Base-by-base conservation (phyloP, 1,140 invertebrate genomes). In the Caenorhabditis tropicalis region DNA sequence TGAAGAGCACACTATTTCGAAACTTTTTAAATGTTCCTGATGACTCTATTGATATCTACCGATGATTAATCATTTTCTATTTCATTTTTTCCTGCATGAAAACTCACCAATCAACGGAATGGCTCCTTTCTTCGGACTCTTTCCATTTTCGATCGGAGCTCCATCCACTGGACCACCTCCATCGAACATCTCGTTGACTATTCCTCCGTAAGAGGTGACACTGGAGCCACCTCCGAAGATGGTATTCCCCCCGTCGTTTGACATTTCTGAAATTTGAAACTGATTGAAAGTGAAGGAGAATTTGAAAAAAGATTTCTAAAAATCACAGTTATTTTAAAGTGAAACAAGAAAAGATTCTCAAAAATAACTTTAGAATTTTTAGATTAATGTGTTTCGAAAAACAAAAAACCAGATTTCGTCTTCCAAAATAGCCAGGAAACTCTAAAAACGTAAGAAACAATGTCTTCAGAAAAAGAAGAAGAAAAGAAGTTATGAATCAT, bases 141-240 rank as follows among this genome's bases (percentile, higher is more conserved):
- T 74, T 15, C 36, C 65, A 46, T 74, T 74, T 3, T 5, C n/a
- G 9, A 29, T 36, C 7, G 58, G 33, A 19, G 58, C 15, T 36
- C 27, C 65, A 15, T 43, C 82, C 1, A 56, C 82, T 15, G 53
- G 53, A 12, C 82, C 82, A 33, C 43, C 48, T 60, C 48, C 48
- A 33, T 82, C 83, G 56, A 81, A 85, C 53, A 85, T 48, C n/a
- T 85, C 83, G 24, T 85, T 85, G 1, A 85, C 83, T n/a, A 85
- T 85, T 80, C 83, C 83, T 9, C 83, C 83, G 46, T 85, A 85
- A 3, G 58, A 74, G n/a, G 74, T 84, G n/a, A 65, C 43, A 46
- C 36, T 82, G 2, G 51, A 12, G 9, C 21, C n/a, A 29, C 33
- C 79, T 15, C 27, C 27, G 19, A 46, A 43, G 31, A 82, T 82